A percentile compares a stretch with the other conserved stretches of the same genome.
Evolutionary conservation across 2,797 vertebrate species (phyloP).

Genomic region (Macropus fuliginosus): DNA sequence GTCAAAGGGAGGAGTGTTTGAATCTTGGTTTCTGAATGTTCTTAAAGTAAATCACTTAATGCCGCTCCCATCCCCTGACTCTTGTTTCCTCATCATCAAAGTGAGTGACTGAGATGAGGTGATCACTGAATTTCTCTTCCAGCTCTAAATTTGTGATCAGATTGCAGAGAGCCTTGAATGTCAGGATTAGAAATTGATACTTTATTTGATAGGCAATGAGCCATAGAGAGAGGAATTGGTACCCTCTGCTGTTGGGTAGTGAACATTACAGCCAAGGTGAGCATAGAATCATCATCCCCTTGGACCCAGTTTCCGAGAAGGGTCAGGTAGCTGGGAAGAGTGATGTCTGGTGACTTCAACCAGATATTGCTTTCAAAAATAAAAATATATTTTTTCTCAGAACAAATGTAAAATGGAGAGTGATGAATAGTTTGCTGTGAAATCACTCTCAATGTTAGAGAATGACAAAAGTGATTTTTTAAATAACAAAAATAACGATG

Average conservation of each 20-base stretch:
- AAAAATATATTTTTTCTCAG: neutral
- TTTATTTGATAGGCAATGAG: neutral
- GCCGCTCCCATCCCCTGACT: neutral
- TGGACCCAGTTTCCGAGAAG: neutral
- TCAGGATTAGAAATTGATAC: neutral
- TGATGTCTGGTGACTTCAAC: neutral
- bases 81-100: neutral
- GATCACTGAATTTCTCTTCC: neutral
- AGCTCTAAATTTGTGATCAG: neutral
- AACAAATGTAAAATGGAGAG: neutral
- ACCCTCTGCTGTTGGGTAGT: neutral
- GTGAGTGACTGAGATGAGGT: neutral
- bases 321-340: neutral
- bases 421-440: neutral
- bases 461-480: neutral
- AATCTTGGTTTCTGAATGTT: neutral
- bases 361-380: neutral
- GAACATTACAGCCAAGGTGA: neutral
- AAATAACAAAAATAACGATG: neutral
- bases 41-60: neutral
- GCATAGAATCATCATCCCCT: neutral
- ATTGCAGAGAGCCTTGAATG: neutral
- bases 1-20: neutral
- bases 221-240: neutral
- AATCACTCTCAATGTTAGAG: neutral